phyloP scores from a whole-genome alignment of 1,140 invertebrate species.

The Drosophila sp. region DNA sequence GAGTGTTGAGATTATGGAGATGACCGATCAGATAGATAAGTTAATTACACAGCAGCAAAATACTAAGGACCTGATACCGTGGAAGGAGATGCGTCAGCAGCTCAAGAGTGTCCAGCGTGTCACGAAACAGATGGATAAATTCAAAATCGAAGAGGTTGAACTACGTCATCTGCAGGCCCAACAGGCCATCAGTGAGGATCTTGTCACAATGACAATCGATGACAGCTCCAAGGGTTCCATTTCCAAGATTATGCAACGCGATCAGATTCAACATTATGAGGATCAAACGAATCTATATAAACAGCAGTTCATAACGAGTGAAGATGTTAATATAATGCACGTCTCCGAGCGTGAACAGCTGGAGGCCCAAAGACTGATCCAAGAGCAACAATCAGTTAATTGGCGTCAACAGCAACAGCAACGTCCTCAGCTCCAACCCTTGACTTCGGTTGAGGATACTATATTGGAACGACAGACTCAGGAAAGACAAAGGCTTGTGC shows the following conservation, averaged over 20 bases:
- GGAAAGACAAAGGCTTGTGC: slow-evolving; percentile 46
- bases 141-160: slow-evolving; percentile 80
- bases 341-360: slow-evolving; percentile 72
- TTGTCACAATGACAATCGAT: slow-evolving; percentile 61
- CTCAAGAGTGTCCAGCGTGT: slow-evolving; percentile 76
- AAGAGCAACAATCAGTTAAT: slow-evolving; percentile 72
- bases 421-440: slow-evolving; percentile 62
- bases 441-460: slow-evolving; percentile 79
- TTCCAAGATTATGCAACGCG: slow-evolving; percentile 60
- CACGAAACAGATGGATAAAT: slow-evolving; percentile 79
- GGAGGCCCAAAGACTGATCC: slow-evolving; percentile 65
- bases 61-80: slow-evolving; percentile 69
- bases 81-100: slow-evolving; percentile 82
- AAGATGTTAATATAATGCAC: slow-evolving; percentile 77
- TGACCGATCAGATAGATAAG: slow-evolving; percentile 81
- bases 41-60: slow-evolving; percentile 73
- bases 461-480: slow-evolving; percentile 59
- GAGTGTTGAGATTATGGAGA: slow-evolving; percentile 80
- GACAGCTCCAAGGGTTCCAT: slow-evolving; percentile 77
- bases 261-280: slow-evolving; percentile 68
- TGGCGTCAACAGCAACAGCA: slow-evolving; percentile 66
- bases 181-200: slow-evolving; percentile 59
- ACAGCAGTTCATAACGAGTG: slow-evolving; percentile 73
- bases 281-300: slow-evolving; percentile 63
- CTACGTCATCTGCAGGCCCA: slow-evolving; percentile 66